phyloP scores from a whole-genome alignment of 2,888 invertebrate species.

The Ischnura elegans region DNA sequence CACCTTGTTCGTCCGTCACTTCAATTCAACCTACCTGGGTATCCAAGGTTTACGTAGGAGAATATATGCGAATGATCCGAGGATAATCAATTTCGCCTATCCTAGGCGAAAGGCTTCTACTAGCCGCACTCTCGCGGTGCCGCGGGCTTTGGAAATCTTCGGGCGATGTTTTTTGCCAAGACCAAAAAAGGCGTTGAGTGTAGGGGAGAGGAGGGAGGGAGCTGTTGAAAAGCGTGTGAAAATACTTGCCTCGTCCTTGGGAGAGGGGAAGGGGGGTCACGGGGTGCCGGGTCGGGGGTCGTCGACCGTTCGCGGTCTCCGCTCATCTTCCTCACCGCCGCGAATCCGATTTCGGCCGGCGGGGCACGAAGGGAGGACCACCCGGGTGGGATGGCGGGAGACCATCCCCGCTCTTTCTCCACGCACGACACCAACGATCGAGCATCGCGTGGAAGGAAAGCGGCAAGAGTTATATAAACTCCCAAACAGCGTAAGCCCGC shows the following conservation, averaged over 20 bases:
- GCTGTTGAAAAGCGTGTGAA: constrained; percentile 31
- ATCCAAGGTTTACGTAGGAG: not conserved
- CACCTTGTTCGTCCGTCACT: not conserved
- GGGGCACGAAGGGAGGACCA: constrained; percentile 43
- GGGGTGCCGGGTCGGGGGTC: constrained; percentile 34
- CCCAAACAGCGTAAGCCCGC: not conserved
- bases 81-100: constrained; percentile 17
- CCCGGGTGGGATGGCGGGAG: constrained; percentile 17
- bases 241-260: constrained; percentile 40
- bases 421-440: not conserved
- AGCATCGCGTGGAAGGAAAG: not conserved
- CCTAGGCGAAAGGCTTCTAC: not conserved
- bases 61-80: not conserved
- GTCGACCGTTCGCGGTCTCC: constrained; percentile 32
- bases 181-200: constrained; percentile 8
- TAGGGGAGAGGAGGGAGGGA: not conserved
- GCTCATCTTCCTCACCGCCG: not conserved
- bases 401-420: not conserved
- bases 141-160: not conserved
- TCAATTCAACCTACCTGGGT: not conserved
- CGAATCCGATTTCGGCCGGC: constrained; percentile 47
- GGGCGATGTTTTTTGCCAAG: constrained; percentile 37
- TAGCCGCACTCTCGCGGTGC: not conserved
- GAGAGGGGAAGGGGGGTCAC: not conserved
- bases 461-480: not conserved